Base-by-base conservation (phyloP, 1,140 invertebrate genomes). In the Pachypeltis micranthus region DNA sequence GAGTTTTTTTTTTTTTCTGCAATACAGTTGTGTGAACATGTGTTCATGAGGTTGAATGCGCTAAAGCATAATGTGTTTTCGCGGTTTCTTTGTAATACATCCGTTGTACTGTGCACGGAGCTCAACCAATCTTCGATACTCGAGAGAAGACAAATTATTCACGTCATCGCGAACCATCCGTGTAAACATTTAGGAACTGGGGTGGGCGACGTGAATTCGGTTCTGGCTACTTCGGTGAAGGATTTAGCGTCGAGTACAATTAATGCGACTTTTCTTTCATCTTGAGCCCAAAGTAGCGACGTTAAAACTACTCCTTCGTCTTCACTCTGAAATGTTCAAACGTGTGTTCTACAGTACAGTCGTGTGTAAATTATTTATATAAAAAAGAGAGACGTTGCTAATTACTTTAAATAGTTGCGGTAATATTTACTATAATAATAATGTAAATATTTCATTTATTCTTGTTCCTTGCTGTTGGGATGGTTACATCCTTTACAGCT, bases 111-210 rank as follows among this genome's bases (percentile, higher is more conserved):
- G n/a, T 39, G 78, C 74, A 28, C 24, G n/a, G n/a, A 19, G 44
- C 24, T 14, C n/a, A n/a, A n/a, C n/a, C n/a, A n/a, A n/a, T n/a
- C n/a, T n/a, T n/a, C n/a, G n/a, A n/a, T n/a, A n/a, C n/a, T n/a
- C n/a, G n/a, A n/a, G n/a, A n/a, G n/a, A n/a, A n/a, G n/a, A n/a
- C n/a, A n/a, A n/a, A n/a, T n/a, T n/a, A n/a, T n/a, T n/a, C n/a
- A n/a, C n/a, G n/a, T n/a, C n/a, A n/a, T n/a, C n/a, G 79, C 73
- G 73, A 86, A 90, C 87, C 87, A 90, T 14, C 88, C 87, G 69
- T 90, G 87, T 3, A 90, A 73, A 73, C 87, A 89, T 73, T 90
- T 90, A 31, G 88, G 86, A 34, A 85, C 83, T 2, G 85, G 83
- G 57, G 84, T 81, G 23, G 82, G 81, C 2, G 87, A 86, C 0